Conservation (phyloP, 1,140 invertebrate species). For the Euura lappo region DNA sequence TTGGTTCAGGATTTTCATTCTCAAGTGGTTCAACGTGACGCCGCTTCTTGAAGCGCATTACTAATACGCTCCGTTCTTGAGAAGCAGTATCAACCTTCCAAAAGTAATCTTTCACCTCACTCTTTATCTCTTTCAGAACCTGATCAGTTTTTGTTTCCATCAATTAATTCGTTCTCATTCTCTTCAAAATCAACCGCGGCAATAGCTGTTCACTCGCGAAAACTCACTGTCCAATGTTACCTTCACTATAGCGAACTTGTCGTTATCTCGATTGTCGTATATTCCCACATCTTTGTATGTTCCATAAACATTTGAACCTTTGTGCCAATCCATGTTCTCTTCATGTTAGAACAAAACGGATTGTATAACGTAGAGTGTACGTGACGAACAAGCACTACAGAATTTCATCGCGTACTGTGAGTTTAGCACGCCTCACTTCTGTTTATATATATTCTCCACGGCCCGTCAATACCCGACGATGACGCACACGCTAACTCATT, state of each 20-base stretch:
- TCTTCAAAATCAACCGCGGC: background rate
- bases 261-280: background rate
- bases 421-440: background rate
- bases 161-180: background rate
- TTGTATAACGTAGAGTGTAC: conserved; percentile 3
- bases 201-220: background rate
- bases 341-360: background rate
- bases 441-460: background rate
- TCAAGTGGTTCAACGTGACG: background rate
- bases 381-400: background rate
- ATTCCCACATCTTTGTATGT: background rate
- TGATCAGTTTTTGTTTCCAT: conserved; percentile 3
- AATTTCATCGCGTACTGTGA: background rate
- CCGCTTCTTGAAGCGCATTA: background rate
- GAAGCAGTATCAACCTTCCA: background rate
- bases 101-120: background rate
- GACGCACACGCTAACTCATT: background rate
- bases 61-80: conserved; percentile 1
- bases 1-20: background rate
- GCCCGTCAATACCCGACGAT: background rate
- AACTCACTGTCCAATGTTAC: background rate
- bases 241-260: conserved; percentile 2
- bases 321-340: background rate
- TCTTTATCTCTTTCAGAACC: conserved; percentile 1
- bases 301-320: background rate